phyloP scores from a whole-genome alignment of 2,113 vertebrate species.

The Myrmecobius fasciatus region DNA sequence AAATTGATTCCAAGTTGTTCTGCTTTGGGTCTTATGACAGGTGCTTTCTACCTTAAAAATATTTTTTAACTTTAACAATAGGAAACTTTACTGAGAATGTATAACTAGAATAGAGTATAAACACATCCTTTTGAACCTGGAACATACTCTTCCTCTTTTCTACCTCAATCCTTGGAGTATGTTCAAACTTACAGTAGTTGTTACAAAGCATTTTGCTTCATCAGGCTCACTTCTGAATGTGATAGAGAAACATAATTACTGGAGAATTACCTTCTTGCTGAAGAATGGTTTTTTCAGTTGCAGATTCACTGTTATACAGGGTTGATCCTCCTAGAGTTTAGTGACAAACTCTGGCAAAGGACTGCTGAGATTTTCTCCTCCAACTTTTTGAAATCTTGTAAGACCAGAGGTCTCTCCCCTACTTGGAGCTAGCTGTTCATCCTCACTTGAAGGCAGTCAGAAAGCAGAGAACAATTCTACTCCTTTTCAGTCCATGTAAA shows the following conservation, averaged over 20 bases:
- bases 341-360: not conserved
- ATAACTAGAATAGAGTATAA: not conserved
- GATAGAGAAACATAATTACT: not conserved
- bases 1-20: not conserved
- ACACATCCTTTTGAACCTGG: not conserved
- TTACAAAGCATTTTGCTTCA: not conserved
- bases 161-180: not conserved
- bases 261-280: not conserved
- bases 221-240: not conserved
- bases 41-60: not conserved
- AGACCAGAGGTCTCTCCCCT: not conserved
- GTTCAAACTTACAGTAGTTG: not conserved
- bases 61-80: not conserved
- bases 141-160: not conserved
- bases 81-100: not conserved
- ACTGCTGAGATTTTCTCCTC: not conserved
- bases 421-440: not conserved
- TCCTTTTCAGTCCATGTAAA: slow-evolving; percentile 24
- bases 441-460: not conserved
- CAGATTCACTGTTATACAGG: not conserved
- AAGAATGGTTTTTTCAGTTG: not conserved
- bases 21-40: slow-evolving; percentile 27
- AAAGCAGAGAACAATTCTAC: not conserved
- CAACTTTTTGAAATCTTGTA: not conserved
- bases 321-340: not conserved